Conservation (phyloP, 2,113 vertebrate species). For the Stercorarius parasiticus region DNA sequence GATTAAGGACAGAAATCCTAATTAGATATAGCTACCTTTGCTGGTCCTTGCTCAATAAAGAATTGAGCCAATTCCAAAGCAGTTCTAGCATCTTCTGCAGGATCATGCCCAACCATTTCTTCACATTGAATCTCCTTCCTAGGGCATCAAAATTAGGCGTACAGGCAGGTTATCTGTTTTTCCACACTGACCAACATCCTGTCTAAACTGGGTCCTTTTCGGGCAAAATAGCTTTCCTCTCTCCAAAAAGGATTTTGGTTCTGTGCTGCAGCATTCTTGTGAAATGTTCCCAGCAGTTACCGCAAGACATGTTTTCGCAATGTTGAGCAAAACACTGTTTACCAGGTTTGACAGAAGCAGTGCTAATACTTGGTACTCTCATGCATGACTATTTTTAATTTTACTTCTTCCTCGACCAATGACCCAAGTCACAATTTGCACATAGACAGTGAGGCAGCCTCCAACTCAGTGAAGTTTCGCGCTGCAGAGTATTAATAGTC, state of each 20-base stretch:
- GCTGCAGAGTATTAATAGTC: neutral
- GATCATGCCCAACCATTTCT: constrained; percentile 79
- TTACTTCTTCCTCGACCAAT: neutral
- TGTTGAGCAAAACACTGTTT: neutral
- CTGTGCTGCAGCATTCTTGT: constrained; percentile 25
- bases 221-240: neutral
- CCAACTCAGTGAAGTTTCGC: neutral
- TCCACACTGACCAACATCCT: constrained; percentile 20
- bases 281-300: constrained; percentile 25
- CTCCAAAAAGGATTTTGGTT: constrained; percentile 29
- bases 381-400: neutral
- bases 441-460: neutral
- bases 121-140: constrained; percentile 86
- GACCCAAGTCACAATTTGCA: neutral
- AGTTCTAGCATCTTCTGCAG: constrained; percentile 85
- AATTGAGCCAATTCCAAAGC: constrained; percentile 86
- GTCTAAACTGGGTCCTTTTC: neutral
- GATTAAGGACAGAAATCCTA: neutral
- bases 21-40: constrained; percentile 71
- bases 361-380: neutral
- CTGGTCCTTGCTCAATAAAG: constrained; percentile 86
- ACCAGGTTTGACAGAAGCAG: neutral
- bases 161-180: constrained; percentile 36
- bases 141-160: constrained; percentile 28
- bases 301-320: constrained; percentile 32